phyloP scores from a whole-genome alignment of 2,888 invertebrate genomes.

The Cryptocheilus praepositus region DNA sequence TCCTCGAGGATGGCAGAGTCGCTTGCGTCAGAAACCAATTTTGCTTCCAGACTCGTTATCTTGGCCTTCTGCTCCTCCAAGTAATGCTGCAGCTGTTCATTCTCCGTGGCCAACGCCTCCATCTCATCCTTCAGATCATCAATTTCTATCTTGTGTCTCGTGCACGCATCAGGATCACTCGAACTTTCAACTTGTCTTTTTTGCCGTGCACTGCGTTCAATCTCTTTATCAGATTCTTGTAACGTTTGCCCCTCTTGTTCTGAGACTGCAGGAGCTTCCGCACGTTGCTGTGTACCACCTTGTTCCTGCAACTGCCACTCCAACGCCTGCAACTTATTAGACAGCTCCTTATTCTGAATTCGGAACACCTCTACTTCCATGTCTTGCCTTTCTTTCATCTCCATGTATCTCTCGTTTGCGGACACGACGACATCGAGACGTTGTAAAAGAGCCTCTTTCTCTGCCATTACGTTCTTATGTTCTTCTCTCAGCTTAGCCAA shows the following conservation, averaged over 20 bases:
- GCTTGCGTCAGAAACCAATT: conserved; percentile 37
- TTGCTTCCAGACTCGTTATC: conserved; percentile 58
- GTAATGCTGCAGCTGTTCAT: conserved; percentile 79
- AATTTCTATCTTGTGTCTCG: conserved; percentile 70
- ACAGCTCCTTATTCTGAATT: conserved; percentile 83
- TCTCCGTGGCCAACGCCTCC: conserved; percentile 79
- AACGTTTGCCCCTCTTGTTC: background rate
- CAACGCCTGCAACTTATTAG: conserved; percentile 79
- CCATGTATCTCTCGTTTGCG: conserved; percentile 86
- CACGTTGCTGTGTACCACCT: background rate
- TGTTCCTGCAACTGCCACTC: conserved; percentile 58
- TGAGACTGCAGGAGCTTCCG: background rate
- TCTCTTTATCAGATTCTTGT: background rate
- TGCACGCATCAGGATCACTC: conserved; percentile 29
- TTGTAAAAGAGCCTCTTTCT: conserved; percentile 83
- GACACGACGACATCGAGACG: conserved; percentile 84
- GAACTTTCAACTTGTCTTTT: conserved; percentile 19
- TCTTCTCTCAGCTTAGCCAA: conserved; percentile 79
- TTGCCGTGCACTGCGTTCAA: background rate
- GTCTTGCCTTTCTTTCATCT: conserved; percentile 89
- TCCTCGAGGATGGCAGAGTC: conserved; percentile 48
- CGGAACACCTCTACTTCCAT: conserved; percentile 85
- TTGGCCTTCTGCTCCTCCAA: conserved; percentile 77
- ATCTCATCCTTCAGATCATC: conserved; percentile 77
- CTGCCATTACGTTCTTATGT: conserved; percentile 79